phyloP scores from a whole-genome alignment of 2,888 invertebrate species.

The Stratiomys singularior region DNA sequence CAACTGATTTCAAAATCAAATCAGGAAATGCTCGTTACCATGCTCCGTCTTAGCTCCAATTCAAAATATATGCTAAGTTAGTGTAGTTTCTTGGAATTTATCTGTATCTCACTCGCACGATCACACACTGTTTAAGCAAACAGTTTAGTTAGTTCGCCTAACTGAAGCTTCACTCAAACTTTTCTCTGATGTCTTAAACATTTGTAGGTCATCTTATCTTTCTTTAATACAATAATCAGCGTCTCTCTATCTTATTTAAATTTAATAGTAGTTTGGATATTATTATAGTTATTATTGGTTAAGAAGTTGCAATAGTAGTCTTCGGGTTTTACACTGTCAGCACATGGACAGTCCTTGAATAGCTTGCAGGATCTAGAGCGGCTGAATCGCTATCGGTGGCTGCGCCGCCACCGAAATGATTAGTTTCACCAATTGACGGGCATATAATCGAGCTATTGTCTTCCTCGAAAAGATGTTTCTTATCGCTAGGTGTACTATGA shows the following conservation, averaged over 20 bases:
- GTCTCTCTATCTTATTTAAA: background rate
- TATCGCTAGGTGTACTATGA: slow-evolving; percentile 56
- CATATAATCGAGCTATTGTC: slow-evolving; percentile 54
- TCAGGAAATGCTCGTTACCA: background rate
- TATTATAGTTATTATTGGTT: slow-evolving; percentile 42
- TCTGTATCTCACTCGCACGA: slow-evolving; percentile 42
- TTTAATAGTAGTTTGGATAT: slow-evolving; percentile 33
- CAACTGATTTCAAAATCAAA: background rate
- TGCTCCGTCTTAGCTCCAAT: slow-evolving; percentile 15
- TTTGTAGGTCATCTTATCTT: background rate
- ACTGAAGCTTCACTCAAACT: slow-evolving; percentile 24
- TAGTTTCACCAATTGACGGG: slow-evolving; percentile 52
- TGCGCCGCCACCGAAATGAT: slow-evolving; percentile 45
- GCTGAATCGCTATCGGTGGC: slow-evolving; percentile 6
- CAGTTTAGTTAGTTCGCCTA: slow-evolving; percentile 17
- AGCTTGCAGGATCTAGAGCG: slow-evolving; percentile 32
- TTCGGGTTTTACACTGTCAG: slow-evolving; percentile 47
- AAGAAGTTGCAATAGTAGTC: slow-evolving; percentile 26
- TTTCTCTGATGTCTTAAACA: background rate
- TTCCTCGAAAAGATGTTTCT: slow-evolving; percentile 58
- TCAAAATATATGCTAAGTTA: slow-evolving; percentile 15
- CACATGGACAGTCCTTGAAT: slow-evolving; percentile 44
- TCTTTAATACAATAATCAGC: slow-evolving; percentile 20
- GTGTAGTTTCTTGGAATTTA: slow-evolving; percentile 6
- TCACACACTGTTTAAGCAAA: slow-evolving; percentile 36